Evolutionary conservation across 2,797 vertebrate species (phyloP).

Genomic region (Tarsius wallacei): DNA sequence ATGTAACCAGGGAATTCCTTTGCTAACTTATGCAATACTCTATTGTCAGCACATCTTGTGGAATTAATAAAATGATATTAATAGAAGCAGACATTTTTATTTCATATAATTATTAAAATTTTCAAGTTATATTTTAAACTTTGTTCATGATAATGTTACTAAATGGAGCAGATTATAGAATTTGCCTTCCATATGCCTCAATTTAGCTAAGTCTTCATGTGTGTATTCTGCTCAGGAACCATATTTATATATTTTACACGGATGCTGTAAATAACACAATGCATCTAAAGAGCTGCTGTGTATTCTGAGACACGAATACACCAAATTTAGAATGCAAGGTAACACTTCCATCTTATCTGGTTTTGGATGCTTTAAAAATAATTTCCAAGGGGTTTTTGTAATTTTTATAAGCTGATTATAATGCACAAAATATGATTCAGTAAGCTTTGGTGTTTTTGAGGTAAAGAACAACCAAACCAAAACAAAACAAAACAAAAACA

Average conservation of each 20-base stretch:
- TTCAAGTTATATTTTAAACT: not conserved
- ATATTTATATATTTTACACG: not conserved
- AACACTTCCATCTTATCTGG: not conserved
- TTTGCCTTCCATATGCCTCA: not conserved
- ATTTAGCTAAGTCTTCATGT: not conserved
- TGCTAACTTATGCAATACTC: not conserved
- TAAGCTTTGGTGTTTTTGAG: slow-evolving; percentile 7
- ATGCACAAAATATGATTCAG: not conserved
- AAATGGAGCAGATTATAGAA: not conserved
- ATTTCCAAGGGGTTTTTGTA: slow-evolving; percentile 59
- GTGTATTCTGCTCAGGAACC: not conserved
- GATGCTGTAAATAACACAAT: not conserved
- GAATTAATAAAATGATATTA: slow-evolving; percentile 15
- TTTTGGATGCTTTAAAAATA: not conserved
- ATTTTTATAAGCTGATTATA: slow-evolving; percentile 1
- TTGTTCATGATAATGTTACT: not conserved
- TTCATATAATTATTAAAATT: not conserved
- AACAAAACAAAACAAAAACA: not conserved
- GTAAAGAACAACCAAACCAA: not conserved
- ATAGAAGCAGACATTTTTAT: not conserved
- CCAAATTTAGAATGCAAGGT: slow-evolving; percentile 9
- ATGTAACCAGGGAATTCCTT: not conserved
- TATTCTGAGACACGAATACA: slow-evolving; percentile 24
- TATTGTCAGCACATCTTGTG: not conserved
- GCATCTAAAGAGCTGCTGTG: slow-evolving; percentile 5